Base-by-base conservation (phyloP, 2,888 invertebrate genomes). In the Drosophila atripex region DNA sequence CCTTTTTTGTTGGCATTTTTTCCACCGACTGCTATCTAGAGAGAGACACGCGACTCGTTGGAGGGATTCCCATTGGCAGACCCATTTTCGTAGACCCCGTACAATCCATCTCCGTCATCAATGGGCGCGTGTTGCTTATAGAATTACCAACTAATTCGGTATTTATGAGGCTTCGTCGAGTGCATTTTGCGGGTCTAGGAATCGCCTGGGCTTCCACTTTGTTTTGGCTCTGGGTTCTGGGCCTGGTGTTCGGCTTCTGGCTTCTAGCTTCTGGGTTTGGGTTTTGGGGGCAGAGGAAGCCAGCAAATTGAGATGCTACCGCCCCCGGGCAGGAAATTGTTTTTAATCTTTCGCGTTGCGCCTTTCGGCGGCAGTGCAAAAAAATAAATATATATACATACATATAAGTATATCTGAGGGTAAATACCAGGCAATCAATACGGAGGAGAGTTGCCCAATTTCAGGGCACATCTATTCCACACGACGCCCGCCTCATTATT, bases 91-190 rank as follows among this genome's bases (percentile, higher is more conserved):
- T 18, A 35, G 35, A 28, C 50, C 38, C 38, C 43, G 54, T 35
- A 35, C 25, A 47, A 64, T 63, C 63, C 63, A 64, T 53, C 52
- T 61, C 30, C 64, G 64, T 86, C 86, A 84, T 83, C 89, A 83
- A 88, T 90, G 88, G 90, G 77, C 90, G 90, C 91, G 90, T 90
- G 90, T 85, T 89, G 88, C 90, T 90, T 90, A 91, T 91, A 91
- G 90, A 90, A 91, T 90, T 90, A 90, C 90, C 82, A 84, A 86
- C 88, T 86, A 89, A 89, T 89, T 89, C 89, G 78, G 88, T 89
- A 89, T 89, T 89, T 89, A 89, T 89, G 89, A 89, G 89, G 89
- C 89, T 89, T 89, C 89, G 69, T 75, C 77, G 76, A 86, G 78
- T 60, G 73, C 66, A 69, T 63, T 64, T 64, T 64, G 70, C 63